These are phyloP conservation scores for Sphecodes monilicornis DNA, from an alignment of 2,888 invertebrate species.

Conservation along the genomic window DNA sequence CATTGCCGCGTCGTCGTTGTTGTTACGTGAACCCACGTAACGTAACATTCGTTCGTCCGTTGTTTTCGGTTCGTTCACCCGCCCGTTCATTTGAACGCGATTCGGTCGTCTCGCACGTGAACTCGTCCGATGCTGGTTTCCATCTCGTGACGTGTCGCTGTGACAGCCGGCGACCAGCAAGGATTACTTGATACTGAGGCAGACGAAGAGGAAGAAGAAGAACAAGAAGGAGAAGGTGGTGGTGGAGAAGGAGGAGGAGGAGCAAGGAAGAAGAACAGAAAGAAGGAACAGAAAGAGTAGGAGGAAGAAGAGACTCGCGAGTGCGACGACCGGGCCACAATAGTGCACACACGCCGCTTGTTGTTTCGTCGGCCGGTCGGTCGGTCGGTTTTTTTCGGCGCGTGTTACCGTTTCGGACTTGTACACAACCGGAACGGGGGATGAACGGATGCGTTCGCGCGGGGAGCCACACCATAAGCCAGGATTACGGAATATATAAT, in stretches of 20 bases:
- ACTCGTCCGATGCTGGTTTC: conserved; percentile 16
- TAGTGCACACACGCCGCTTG: conserved; percentile 70
- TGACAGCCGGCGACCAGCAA: conserved; percentile 64
- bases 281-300: conserved; percentile 50
- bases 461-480: not conserved
- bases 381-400: conserved; percentile 46
- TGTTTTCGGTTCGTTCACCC: conserved; percentile 21
- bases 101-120: conserved; percentile 23
- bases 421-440: not conserved
- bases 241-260: conserved; percentile 33
- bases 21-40: not conserved
- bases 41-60: not conserved
- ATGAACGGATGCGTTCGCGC: not conserved
- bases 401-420: conserved; percentile 24
- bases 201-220: conserved; percentile 33
- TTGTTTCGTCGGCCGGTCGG: conserved; percentile 68
- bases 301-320: conserved; percentile 66
- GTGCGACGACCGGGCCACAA: conserved; percentile 72
- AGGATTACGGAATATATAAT: conserved; percentile 10
- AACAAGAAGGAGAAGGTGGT: conserved; percentile 41
- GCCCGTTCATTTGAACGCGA: not conserved
- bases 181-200: conserved; percentile 64
- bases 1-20: not conserved
- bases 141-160: conserved; percentile 54
- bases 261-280: conserved; percentile 52